Percentiles rank a stretch among this genome's conserved stretches.
These are phyloP conservation scores for Ophraella communa DNA, from an alignment of 2,888 invertebrate genomes.

Conservation along the genomic window DNA sequence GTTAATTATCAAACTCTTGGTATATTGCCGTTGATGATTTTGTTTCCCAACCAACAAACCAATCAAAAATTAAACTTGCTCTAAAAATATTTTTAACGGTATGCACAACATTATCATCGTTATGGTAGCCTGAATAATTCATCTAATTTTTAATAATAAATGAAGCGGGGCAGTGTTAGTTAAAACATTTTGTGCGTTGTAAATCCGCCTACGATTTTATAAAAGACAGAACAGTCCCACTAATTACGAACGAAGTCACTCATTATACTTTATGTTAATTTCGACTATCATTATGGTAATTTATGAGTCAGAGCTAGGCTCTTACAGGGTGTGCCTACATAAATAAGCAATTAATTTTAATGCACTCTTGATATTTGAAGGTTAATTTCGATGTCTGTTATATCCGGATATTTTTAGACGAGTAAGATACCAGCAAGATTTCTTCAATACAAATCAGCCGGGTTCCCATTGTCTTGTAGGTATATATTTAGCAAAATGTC, in stretches of 20 bases:
- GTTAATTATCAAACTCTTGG: too few species aligned
- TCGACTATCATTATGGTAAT: slow-evolving; percentile 55
- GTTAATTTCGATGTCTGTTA: not conserved
- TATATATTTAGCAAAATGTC: too few species aligned
- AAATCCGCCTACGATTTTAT: slow-evolving; percentile 2
- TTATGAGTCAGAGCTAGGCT: slow-evolving; percentile 45
- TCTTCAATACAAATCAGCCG: too few species aligned
- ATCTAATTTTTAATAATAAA: not conserved
- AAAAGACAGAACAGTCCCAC: slow-evolving; percentile 29
- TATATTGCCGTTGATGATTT: too few species aligned
- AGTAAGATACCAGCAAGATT: not conserved
- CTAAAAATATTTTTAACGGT: not conserved
- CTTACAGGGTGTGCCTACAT: slow-evolving; percentile 9
- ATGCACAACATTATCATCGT: not conserved
- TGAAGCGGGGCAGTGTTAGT: slow-evolving; percentile 2
- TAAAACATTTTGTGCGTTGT: not conserved
- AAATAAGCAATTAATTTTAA: slow-evolving; percentile 5
- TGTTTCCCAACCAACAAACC: too few species aligned
- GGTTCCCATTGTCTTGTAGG: too few species aligned
- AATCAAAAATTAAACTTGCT: too few species aligned
- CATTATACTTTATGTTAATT: slow-evolving; percentile 57
- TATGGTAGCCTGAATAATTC: not conserved
- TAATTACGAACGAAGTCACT: slow-evolving; percentile 54
- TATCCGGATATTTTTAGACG: not conserved
- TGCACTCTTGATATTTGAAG: slow-evolving; percentile 4